Evolutionary conservation across 2,797 vertebrate genomes (phyloP).

Genomic region (Hipposideros larvatus): DNA sequence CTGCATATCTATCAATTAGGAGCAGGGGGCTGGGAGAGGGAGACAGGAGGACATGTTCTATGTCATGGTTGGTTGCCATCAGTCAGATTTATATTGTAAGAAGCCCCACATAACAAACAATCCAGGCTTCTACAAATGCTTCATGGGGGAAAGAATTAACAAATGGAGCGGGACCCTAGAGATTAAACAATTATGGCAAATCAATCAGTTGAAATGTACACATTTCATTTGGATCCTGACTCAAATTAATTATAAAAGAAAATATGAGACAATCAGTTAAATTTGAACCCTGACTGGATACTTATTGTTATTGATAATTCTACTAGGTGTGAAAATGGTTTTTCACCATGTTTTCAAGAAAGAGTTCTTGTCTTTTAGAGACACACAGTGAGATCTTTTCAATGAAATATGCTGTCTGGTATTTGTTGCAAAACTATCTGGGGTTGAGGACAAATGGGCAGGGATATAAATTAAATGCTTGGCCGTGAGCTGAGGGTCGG

Average conservation of each 20-base stretch:
- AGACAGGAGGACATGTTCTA: rapidly evolving
- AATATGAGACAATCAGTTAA: background rate
- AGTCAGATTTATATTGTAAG: background rate
- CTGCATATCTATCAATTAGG: rapidly evolving
- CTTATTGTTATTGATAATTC: background rate
- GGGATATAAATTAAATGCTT: background rate
- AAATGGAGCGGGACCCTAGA: background rate
- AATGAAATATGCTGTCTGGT: background rate
- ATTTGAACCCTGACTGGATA: background rate
- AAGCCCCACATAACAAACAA: background rate
- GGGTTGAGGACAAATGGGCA: background rate
- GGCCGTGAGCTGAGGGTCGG: rapidly evolving
- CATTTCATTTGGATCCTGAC: background rate
- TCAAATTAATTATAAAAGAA: background rate
- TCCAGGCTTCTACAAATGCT: background rate
- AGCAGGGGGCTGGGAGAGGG: rapidly evolving
- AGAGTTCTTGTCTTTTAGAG: background rate
- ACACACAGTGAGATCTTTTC: background rate
- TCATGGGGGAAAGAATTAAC: background rate
- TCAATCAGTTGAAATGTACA: rapidly evolving
- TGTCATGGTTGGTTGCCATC: background rate
- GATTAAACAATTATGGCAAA: background rate
- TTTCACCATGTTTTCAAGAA: background rate
- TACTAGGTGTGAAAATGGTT: background rate
- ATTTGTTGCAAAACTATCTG: background rate